Evolutionary conservation across 2,797 vertebrate genomes (phyloP).

Genomic region (Monodelphis domestica): DNA sequence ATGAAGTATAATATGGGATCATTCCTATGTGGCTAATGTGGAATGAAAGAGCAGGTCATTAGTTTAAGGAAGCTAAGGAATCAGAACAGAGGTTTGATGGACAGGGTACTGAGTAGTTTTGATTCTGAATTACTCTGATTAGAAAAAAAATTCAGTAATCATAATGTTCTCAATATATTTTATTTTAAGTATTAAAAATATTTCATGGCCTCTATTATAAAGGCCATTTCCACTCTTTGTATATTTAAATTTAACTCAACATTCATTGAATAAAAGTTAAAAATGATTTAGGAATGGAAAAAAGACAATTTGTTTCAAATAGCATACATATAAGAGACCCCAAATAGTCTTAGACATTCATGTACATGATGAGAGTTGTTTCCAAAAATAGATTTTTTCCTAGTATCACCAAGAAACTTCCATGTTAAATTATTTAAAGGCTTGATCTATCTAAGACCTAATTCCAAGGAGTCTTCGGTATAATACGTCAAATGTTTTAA

Average conservation of each 20-base stretch:
- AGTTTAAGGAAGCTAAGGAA: not conserved
- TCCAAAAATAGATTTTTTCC: conserved; percentile 47
- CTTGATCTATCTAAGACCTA: not conserved
- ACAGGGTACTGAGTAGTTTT: not conserved
- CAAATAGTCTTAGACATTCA: conserved; percentile 30
- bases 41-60: not conserved
- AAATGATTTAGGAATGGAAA: conserved; percentile 45
- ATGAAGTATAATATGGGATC: not conserved
- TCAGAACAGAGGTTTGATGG: not conserved
- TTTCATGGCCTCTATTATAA: conserved; percentile 24
- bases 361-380: conserved; percentile 51
- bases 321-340: conserved; percentile 41
- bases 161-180: conserved; percentile 39
- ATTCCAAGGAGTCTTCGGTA: not conserved
- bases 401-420: conserved; percentile 34
- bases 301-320: conserved; percentile 52
- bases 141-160: conserved; percentile 5
- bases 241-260: conserved; percentile 23
- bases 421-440: conserved; percentile 3
- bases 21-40: not conserved
- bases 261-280: conserved; percentile 43
- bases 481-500: not conserved
- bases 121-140: not conserved
- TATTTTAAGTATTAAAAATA: conserved; percentile 64
- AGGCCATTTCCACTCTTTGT: not conserved